These are phyloP conservation scores for Echiichthys vipera DNA, from an alignment of 2,797 vertebrate species.

Conservation along the genomic window DNA sequence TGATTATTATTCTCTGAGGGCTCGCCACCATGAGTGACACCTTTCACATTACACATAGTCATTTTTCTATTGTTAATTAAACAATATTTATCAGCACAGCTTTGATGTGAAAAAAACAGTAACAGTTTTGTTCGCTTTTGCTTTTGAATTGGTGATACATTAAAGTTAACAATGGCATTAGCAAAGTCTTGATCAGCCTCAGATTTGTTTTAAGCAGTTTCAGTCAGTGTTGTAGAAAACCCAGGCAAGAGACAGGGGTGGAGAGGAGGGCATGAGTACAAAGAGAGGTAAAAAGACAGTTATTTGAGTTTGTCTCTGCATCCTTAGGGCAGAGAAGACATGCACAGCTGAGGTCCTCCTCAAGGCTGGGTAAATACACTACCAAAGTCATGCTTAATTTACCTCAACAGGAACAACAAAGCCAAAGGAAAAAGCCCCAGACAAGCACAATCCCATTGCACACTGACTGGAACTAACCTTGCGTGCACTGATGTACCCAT, in stretches of 20 bases:
- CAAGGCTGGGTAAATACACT: slow-evolving; percentile 32
- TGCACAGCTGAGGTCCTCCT: slow-evolving; percentile 60
- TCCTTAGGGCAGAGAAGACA: slow-evolving; percentile 33
- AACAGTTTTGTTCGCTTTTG: background rate
- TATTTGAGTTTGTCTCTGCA: slow-evolving; percentile 10
- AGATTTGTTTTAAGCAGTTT: background rate
- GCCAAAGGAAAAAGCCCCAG: slow-evolving; percentile 26
- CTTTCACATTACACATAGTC: background rate
- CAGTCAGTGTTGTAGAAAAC: background rate
- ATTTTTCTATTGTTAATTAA: background rate
- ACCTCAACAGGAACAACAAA: slow-evolving; percentile 47
- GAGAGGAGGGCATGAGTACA: slow-evolving; percentile 13
- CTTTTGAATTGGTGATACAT: background rate
- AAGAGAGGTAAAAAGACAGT: slow-evolving; percentile 10
- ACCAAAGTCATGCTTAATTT: slow-evolving; percentile 52
- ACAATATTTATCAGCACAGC: background rate
- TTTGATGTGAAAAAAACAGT: background rate
- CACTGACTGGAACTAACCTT: slow-evolving; percentile 13
- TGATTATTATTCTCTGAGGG: background rate
- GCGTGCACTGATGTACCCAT: slow-evolving; percentile 2
- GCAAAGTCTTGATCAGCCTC: background rate
- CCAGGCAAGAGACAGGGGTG: background rate
- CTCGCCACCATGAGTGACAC: background rate
- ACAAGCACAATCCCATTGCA: slow-evolving; percentile 24
- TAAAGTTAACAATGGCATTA: background rate